These are phyloP conservation scores for Sceloporus undulatus DNA, from an alignment of 2,113 vertebrate species.

Conservation along the genomic window DNA sequence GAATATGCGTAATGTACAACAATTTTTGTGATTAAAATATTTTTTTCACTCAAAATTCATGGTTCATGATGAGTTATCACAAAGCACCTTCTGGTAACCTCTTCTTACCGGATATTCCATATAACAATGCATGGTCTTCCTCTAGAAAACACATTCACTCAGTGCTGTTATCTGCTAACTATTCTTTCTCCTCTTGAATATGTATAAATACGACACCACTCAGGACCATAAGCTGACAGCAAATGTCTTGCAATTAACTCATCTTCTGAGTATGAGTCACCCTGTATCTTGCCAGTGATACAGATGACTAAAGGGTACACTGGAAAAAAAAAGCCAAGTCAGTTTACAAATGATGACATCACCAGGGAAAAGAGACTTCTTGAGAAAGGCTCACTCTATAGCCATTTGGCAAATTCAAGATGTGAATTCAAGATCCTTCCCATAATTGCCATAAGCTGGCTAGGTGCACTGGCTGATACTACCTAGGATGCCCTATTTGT, in stretches of 20 bases:
- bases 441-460: not conserved
- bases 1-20: not conserved
- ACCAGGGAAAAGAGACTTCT: fast-evolving
- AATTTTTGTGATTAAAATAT: not conserved
- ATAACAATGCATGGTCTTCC: not conserved
- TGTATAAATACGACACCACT: not conserved
- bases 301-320: fast-evolving
- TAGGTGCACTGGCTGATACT: not conserved
- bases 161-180: not conserved
- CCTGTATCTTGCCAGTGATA: not conserved
- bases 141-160: not conserved
- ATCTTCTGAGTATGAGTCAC: not conserved
- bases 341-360: not conserved
- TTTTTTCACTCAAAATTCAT: not conserved
- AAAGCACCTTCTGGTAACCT: not conserved
- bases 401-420: no score
- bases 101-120: not conserved
- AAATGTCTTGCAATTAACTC: not conserved
- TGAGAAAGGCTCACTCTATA: not conserved
- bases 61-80: not conserved
- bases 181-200: not conserved
- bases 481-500: not conserved
- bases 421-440: not conserved
- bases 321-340: not conserved
- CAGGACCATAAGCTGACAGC: not conserved